Evolutionary conservation across 2,113 vertebrate genomes (phyloP), one percentile per base, ranked within the genome.

Genomic region (Hydropotes inermis): DNA sequence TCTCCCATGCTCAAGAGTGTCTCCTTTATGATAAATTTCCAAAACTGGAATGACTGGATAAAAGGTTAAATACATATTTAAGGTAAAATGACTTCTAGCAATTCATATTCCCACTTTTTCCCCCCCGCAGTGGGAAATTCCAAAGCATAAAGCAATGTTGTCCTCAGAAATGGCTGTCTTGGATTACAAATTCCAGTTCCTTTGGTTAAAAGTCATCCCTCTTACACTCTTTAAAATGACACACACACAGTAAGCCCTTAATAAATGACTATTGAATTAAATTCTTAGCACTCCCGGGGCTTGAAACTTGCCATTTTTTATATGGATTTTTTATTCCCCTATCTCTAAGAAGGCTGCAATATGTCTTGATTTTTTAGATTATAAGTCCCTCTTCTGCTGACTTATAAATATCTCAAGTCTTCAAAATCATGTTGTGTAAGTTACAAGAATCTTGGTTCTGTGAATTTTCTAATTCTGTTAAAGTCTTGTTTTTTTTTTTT

Each of bases 401-500:
- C 39, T 95, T 95, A 88, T 47, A 94, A 95, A 84, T 74, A 97
- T 61, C 67, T 87, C 30, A 9, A 91, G 27, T 5, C 58, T 97
- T 96, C 54, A 88, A 76, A 96, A 90, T 95, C n/a, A 52, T 64
- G 61, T 81, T 70, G 36, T 70, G 3, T 50, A 74, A 83, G 95
- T 94, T 82, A 50, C 6, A 91, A 90, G 33, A 96, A 92, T 64
- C 74, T 87, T 25, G 21, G 43, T 79, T 88, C 27, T 89, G 11
- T 94, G n/a, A 93, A 90, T 94, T 96, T 96, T 95, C 84, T 50
- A 85, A 55, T 90, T 96, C 86, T 96, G 28, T 83, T 67, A 55
- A 81, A 88, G 54, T 85, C 93, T 96, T 64, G 36, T 79, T 95
- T 92, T 83, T 89, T 45, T 67, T 67, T 70, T 2, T 2, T 39